phyloP scores from a whole-genome alignment of 2,888 invertebrate genomes.

The Allophyes oxyacanthae region DNA sequence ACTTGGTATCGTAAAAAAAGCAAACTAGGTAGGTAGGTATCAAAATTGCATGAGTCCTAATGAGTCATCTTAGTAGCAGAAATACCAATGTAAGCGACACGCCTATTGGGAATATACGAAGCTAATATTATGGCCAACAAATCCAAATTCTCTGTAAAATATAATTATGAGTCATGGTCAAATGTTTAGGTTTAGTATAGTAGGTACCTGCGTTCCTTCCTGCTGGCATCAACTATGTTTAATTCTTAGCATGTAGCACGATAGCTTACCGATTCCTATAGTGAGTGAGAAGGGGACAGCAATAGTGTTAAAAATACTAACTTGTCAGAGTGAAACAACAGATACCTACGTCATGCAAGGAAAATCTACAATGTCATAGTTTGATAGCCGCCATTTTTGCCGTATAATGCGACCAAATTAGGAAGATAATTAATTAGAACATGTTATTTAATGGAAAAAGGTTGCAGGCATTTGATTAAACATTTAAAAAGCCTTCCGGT shows the following conservation, averaged over 20 bases:
- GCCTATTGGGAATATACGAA: conserved; percentile 1
- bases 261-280: conserved; percentile 5
- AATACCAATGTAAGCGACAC: too few species aligned
- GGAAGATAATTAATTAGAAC: conserved; percentile 48
- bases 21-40: too few species aligned
- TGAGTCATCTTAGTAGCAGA: too few species aligned
- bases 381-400: conserved; percentile 70
- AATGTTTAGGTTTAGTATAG: too few species aligned
- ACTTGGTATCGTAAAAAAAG: too few species aligned
- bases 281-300: conserved; percentile 41
- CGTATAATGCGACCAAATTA: conserved; percentile 73
- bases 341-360: conserved; percentile 60
- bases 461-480: conserved; percentile 30
- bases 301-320: conserved; percentile 35
- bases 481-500: background rate
- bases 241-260: conserved; percentile 36
- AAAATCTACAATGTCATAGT: conserved; percentile 60
- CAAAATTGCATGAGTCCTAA: too few species aligned
- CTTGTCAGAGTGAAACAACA: conserved; percentile 36
- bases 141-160: conserved; percentile 12
- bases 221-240: conserved; percentile 10
- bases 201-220: conserved; percentile 33
- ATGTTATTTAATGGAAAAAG: conserved; percentile 27
- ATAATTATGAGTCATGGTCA: conserved; percentile 35
- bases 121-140: conserved; percentile 6